Evolutionary conservation across 2,797 vertebrate genomes (phyloP), one percentile per base, ranked within the genome.

Genomic region (Lutjanus argentimaculatus): DNA sequence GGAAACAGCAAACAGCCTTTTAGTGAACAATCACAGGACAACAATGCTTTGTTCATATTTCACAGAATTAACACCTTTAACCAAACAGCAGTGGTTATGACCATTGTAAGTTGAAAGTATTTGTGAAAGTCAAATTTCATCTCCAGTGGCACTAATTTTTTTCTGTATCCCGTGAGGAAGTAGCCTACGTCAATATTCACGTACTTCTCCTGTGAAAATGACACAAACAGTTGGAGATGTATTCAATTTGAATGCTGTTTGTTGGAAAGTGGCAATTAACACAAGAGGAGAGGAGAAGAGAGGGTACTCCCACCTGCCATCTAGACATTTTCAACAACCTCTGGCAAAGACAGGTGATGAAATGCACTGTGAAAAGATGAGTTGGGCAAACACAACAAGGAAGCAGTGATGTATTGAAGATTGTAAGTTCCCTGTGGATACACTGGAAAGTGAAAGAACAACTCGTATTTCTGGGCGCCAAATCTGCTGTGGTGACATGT

Each of bases 341-440:
- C 46, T 46, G 6, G 69, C 45, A 36, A 65, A 45, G 45, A 79
- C 55, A 55, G 58, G 53, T 64, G 46, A 79, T 75, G 64, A 86
- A 77, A 82, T 71, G 17, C 67, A 15, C 19, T 8, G 45, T 55
- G 40, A 64, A 70, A 76, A 55, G n/a, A 72, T 46, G 16, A 67
- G 67, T 72, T 48, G 57, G 25, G 10, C 25, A 40, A 61, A 59
- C 0, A 0, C 52, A 75, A 72, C 77, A 68, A 36, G 77, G 48
- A 59, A 74, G 36, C 22, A 58, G 25, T 48, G 62, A 67, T 75
- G 46, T 30, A 57, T 25, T 56, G 46, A 67, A 3, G 12, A 36
- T 51, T 78, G 67, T 40, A n/a, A 65, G 13, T 40, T 74, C 61
- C 67, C 63, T 61, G 71, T 53, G 53, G 77, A 78, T 46, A n/a